These are phyloP conservation scores for Muscicapa striata DNA, from an alignment of 2,797 vertebrate genomes.

Conservation along the genomic window DNA sequence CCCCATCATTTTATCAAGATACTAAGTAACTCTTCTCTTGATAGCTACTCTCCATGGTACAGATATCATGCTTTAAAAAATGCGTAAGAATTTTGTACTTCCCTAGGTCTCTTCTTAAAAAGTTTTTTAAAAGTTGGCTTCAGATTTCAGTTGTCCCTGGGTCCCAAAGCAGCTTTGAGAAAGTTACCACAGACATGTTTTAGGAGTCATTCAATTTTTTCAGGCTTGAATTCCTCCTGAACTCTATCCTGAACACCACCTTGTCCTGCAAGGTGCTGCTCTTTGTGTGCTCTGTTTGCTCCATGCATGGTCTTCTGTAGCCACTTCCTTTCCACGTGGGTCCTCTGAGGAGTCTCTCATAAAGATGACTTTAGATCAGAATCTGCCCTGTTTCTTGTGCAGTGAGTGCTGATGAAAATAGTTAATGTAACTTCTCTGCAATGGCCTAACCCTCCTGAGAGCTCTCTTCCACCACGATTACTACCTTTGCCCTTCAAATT, in stretches of 20 bases:
- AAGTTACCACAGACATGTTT: neutral
- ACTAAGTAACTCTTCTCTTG: neutral
- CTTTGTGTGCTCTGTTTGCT: neutral
- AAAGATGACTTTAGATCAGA: neutral
- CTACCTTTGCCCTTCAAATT: neutral
- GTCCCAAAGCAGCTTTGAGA: neutral
- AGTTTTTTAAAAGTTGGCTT: neutral
- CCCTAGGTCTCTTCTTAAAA: neutral
- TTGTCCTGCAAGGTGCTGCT: neutral
- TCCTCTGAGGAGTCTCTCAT: neutral
- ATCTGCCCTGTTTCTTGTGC: neutral
- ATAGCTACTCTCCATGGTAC: neutral
- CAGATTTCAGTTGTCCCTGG: neutral
- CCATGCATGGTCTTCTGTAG: neutral
- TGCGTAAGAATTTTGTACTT: neutral
- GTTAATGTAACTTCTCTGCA: neutral
- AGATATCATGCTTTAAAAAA: neutral
- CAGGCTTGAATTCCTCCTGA: neutral
- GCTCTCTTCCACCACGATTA: neutral
- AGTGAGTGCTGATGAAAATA: neutral
- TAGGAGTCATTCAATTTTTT: neutral
- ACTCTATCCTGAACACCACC: neutral
- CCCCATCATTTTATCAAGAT: neutral
- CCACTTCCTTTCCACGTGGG: accelerated
- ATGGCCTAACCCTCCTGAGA: neutral